Conservation (phyloP, 2,797 vertebrate species). For the Gallinago stenura region DNA sequence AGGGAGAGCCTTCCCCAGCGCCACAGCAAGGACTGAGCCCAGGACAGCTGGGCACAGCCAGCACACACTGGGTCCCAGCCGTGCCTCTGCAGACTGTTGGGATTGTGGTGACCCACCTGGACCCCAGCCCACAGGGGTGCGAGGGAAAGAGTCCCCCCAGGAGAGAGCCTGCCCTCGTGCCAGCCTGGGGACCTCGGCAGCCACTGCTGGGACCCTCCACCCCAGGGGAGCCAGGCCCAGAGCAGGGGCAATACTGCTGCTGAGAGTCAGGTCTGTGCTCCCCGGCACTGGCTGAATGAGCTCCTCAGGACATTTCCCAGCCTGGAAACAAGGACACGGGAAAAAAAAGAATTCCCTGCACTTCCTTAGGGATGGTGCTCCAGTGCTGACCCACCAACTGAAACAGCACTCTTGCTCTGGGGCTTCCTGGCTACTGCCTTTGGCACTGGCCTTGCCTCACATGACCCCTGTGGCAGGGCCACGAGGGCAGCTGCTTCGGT, state of each 20-base stretch:
- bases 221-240: neutral
- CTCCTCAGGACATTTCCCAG: neutral
- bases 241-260: fast-evolving
- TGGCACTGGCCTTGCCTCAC: fast-evolving
- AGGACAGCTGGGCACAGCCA: fast-evolving
- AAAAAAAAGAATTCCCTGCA: neutral
- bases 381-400: neutral
- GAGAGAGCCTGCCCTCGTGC: fast-evolving
- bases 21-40: neutral
- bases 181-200: neutral
- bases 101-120: fast-evolving
- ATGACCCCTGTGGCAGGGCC: fast-evolving
- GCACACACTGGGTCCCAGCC: neutral
- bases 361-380: neutral
- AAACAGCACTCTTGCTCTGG: neutral
- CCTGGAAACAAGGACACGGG: neutral
- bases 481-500: fast-evolving
- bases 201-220: neutral
- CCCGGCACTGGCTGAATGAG: neutral
- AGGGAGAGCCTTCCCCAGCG: too few relatives aligned
- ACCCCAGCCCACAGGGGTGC: neutral
- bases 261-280: neutral
- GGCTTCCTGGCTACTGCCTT: neutral
- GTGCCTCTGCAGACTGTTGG: fast-evolving
- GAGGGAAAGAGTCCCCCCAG: neutral